Evolutionary conservation across 2,113 vertebrate genomes (phyloP).

Genomic region (Pelecanoides urinatrix): DNA sequence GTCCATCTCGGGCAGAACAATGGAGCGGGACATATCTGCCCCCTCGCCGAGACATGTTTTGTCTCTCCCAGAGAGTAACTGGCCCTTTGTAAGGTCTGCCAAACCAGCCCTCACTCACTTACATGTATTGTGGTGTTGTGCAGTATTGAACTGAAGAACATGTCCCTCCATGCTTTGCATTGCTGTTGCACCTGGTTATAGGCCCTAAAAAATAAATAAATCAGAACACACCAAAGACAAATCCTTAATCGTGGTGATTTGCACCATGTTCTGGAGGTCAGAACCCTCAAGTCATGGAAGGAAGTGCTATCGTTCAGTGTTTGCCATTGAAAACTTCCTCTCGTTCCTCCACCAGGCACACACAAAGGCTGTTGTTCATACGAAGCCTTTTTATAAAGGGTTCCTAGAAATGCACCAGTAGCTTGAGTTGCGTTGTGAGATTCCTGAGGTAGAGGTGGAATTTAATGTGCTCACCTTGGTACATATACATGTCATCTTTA

Average conservation of each 20-base stretch:
- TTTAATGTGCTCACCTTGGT: neutral
- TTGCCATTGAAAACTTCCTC: neutral
- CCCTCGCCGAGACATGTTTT: neutral
- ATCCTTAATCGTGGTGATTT: neutral
- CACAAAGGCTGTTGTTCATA: neutral
- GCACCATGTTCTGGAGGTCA: accelerated
- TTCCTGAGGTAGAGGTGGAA: neutral
- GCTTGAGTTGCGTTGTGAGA: neutral
- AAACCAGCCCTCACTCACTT: neutral
- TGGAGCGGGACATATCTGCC: accelerated
- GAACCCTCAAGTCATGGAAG: neutral
- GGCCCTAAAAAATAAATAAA: neutral
- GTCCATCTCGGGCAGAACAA: neutral
- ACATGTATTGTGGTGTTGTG: neutral
- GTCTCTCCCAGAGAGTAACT: neutral
- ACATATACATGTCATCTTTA: neutral
- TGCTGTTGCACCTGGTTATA: neutral
- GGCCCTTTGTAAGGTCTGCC: neutral
- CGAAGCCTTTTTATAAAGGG: neutral
- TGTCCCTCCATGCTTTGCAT: neutral
- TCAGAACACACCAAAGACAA: neutral
- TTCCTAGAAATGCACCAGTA: neutral
- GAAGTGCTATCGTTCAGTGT: neutral
- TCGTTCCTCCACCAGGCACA: neutral
- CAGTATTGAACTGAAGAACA: neutral